A percentile compares a stretch with the other conserved stretches of the same genome.
These are phyloP conservation scores for Zoroaster sp. DNA, from an alignment of 53 echinoderm and acorn worm genomes.

Conservation along the genomic window DNA sequence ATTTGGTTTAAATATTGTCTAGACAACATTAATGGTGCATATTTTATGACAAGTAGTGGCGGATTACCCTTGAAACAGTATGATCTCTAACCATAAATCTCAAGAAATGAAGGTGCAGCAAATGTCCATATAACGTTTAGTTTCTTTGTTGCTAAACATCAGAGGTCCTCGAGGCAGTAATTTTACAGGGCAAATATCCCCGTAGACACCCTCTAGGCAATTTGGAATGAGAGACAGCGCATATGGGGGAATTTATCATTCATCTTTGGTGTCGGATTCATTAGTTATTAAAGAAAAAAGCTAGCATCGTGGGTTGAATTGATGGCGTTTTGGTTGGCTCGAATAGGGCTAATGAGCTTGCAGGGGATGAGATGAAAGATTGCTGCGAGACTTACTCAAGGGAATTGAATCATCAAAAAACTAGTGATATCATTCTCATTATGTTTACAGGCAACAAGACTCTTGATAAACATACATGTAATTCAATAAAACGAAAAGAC, in stretches of 20 bases:
- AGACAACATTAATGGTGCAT: no score
- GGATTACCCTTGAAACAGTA: neutral
- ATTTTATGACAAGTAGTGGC: neutral
- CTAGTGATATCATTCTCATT: no score
- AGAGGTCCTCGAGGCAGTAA: slow-evolving; percentile 10
- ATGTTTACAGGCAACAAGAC: no score
- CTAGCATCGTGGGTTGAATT: neutral
- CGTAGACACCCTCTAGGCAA: neutral
- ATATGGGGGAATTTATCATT: neutral
- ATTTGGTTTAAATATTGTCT: no score
- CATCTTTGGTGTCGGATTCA: neutral
- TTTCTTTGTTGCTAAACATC: slow-evolving; percentile 24
- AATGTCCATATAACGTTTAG: neutral
- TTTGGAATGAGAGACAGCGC: neutral
- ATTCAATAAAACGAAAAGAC: no score
- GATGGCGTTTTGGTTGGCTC: neutral
- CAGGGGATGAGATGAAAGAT: neutral
- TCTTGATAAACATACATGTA: no score
- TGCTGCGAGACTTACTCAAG: neutral
- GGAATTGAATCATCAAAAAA: no score
- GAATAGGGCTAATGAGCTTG: neutral
- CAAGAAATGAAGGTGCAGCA: neutral
- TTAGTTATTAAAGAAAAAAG: neutral
- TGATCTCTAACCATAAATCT: neutral
- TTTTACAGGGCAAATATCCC: slow-evolving; percentile 31